Base-by-base conservation (phyloP, 2,888 invertebrate genomes). In the Girardia tigrina region DNA sequence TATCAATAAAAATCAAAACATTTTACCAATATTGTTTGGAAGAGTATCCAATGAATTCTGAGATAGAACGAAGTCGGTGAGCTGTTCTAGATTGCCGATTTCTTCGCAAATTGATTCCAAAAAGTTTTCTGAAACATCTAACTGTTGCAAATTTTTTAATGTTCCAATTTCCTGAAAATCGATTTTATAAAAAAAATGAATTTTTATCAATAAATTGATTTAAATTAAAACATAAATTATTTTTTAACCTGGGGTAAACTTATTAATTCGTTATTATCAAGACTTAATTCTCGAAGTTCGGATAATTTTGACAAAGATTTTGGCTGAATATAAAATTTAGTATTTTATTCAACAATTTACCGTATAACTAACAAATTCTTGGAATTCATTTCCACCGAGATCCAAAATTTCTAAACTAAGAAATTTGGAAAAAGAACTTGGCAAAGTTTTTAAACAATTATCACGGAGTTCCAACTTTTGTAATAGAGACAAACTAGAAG, bases 331-430 rank as follows among this genome's bases (percentile, higher is more conserved):
- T 36, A 36, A 36, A 36, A 36, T 12, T 36, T 36, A 36, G n/a
- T n/a, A n/a, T n/a, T n/a, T n/a, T n/a, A n/a, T n/a, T n/a, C n/a
- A n/a, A n/a, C n/a, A n/a, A n/a, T n/a, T n/a, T n/a, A n/a, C n/a
- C n/a, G n/a, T n/a, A 73, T 8, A n/a, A 76, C 88, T 87, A 85
- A 93, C 92, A 88, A 98, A 86, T 85, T 92, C 91, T 82, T 95
- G 94, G 78, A 98, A 91, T 86, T 97, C 95, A 87, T 98, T 98
- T 85, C 94, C 94, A 78, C 98, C 98, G 80, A 99, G 88, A 87
- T 98, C 98, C 77, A 98, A 87, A 81, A 94, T 88, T 85, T 94
- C 91, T 80, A 98, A 87, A 83, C 90, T 91, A 74, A 88, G 88
- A 79, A 99, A 88, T 82, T 90, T 90, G 78, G 91, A 90, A 81